A percentile compares a stretch with the other conserved stretches of the same genome.
These are phyloP conservation scores for Bostrychus sinensis DNA, from an alignment of 2,113 vertebrate species.

Conservation along the genomic window DNA sequence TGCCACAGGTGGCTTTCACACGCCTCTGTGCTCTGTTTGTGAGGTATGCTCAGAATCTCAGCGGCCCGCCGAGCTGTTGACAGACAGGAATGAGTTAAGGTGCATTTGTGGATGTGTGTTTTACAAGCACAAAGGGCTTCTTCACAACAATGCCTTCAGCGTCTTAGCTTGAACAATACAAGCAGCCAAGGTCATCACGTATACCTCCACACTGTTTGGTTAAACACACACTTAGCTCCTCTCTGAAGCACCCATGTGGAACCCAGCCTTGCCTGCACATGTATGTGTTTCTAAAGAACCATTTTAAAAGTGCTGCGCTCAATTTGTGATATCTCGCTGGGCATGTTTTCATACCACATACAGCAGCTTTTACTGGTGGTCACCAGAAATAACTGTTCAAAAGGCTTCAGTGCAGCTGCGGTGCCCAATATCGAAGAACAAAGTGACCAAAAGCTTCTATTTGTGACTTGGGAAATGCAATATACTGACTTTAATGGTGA, in stretches of 20 bases:
- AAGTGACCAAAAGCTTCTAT: constrained; percentile 19
- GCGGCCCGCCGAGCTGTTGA: constrained; percentile 44
- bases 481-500: background rate
- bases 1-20: constrained; percentile 71
- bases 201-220: constrained; percentile 30
- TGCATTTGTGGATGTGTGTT: constrained; percentile 34
- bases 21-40: constrained; percentile 35
- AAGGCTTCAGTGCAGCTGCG: constrained; percentile 35
- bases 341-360: constrained; percentile 46
- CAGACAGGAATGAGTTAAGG: constrained; percentile 64
- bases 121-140: constrained; percentile 27
- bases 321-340: constrained; percentile 35
- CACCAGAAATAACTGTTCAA: constrained; percentile 29
- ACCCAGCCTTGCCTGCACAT: constrained; percentile 26
- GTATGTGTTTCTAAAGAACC: constrained; percentile 11
- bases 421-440: constrained; percentile 20
- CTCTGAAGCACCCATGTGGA: constrained; percentile 35
- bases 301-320: constrained; percentile 39
- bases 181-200: constrained; percentile 32
- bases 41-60: constrained; percentile 64
- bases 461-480: background rate
- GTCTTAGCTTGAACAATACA: constrained; percentile 45
- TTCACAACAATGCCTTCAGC: constrained; percentile 49
- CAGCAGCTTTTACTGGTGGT: constrained; percentile 26
- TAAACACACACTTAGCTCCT: constrained; percentile 36